Evolutionary conservation across 2,797 vertebrate species (phyloP), one percentile per base, ranked within the genome.

Genomic region (Cuniculus paca): DNA sequence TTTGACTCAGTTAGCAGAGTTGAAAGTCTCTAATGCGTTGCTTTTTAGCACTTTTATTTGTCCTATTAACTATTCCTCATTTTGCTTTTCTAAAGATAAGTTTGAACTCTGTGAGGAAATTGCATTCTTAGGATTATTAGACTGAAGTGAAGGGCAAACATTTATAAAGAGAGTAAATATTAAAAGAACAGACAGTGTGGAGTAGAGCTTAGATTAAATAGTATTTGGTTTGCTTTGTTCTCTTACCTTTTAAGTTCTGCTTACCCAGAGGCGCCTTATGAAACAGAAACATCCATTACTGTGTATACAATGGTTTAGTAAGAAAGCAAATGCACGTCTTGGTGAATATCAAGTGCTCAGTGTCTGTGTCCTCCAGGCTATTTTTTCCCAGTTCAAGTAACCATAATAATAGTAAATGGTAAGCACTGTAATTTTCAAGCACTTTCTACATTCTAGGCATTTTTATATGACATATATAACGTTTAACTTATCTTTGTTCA

Each of bases 81-180:
- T 97, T 94, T 20, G 93, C 75, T 89, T 94, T 97, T 39, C 48
- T 95, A 22, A 95, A 95, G 96, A 94, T 84, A 96, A 93, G 94
- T 63, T 63, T 95, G 14, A 78, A 95, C 91, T 63, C 84, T 72
- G 31, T 22, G 60, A 96, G 93, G 92, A 91, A 96, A 95, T 36
- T 89, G 45, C 80, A 96, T 97, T 97, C 96, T 94, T 94, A 95
- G 42, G 90, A 97, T 91, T 95, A 91, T 89, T 94, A 94, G 87
- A 91, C 82, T 90, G 89, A 94, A 90, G 86, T 42, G 60, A 82
- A 97, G 42, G 20, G 77, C 88, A 97, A 80, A 95, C 95, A 96
- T 92, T 97, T 97, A 96, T 96, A 97, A 97, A 83, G 94, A 98
- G 94, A 70, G 72, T 39, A 97, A 82, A 92, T 97, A 97, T 84